These are phyloP conservation scores for Trinorchestia longiramus DNA, from an alignment of 1,140 invertebrate species.

Conservation along the genomic window DNA sequence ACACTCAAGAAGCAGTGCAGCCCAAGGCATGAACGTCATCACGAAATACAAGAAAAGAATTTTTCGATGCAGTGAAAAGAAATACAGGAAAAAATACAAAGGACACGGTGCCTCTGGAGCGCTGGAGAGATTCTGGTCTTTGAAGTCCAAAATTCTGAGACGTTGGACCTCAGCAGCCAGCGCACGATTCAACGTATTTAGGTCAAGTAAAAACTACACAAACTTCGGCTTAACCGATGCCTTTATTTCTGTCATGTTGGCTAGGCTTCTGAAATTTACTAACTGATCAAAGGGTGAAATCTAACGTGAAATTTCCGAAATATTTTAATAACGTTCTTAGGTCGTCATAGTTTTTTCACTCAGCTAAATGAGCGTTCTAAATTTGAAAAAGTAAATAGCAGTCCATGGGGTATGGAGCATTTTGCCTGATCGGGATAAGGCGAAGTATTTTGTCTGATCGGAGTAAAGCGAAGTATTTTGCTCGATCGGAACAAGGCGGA, in stretches of 20 bases:
- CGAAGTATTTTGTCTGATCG: too few species aligned
- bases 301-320: background rate
- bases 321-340: background rate
- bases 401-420: background rate
- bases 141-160: background rate
- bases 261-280: too few species aligned
- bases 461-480: too few species aligned
- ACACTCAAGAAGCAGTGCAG: background rate
- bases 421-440: too few species aligned
- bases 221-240: too few species aligned
- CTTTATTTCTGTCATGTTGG: too few species aligned
- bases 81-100: background rate
- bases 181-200: background rate
- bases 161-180: too few species aligned
- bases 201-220: background rate
- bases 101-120: background rate
- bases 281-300: background rate
- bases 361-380: background rate
- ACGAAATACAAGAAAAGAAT: background rate
- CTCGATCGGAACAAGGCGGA: too few species aligned
- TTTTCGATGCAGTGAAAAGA: background rate
- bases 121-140: background rate
- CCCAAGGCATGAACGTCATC: background rate
- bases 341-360: background rate
- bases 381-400: background rate